Percentiles rank a stretch among this genome's conserved stretches.
These are phyloP conservation scores for Austrolebias charrua DNA, from an alignment of 2,797 vertebrate species.

Conservation along the genomic window DNA sequence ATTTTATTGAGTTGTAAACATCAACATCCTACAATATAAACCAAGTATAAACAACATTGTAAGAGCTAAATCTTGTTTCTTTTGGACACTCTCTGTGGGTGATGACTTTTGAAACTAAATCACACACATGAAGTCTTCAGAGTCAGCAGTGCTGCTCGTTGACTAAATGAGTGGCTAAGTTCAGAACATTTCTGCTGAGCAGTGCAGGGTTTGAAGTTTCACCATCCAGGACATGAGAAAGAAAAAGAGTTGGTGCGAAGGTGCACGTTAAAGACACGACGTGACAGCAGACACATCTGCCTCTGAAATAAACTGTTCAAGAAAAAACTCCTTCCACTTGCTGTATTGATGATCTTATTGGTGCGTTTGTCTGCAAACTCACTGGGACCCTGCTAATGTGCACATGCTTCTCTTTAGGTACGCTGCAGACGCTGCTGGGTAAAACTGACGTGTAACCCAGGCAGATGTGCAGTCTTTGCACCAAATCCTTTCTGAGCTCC, in stretches of 20 bases:
- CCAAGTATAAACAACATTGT: constrained; percentile 48
- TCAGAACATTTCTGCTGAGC: constrained; percentile 14
- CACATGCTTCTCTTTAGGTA: too few species aligned
- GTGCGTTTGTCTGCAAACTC: too few species aligned
- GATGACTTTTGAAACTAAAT: background rate
- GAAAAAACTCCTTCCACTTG: background rate
- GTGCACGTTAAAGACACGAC: background rate
- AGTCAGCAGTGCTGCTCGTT: background rate
- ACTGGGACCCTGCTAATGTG: too few species aligned
- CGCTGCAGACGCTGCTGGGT: too few species aligned
- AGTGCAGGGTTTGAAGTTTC: background rate
- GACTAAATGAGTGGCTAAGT: background rate
- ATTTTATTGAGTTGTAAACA: constrained; percentile 1
- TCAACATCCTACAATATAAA: constrained; percentile 1
- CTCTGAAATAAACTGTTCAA: background rate
- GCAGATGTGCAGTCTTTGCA: too few species aligned
- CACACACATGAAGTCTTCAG: background rate
- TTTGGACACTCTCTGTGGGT: background rate
- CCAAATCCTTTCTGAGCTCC: too few species aligned
- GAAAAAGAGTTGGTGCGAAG: background rate
- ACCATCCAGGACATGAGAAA: background rate
- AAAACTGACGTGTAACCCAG: too few species aligned
- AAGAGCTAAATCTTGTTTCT: constrained; percentile 20
- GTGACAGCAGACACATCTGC: background rate
- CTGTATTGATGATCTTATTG: background rate